Base-by-base conservation (phyloP, 2,797 vertebrate genomes). In the Fratercula arctica region DNA sequence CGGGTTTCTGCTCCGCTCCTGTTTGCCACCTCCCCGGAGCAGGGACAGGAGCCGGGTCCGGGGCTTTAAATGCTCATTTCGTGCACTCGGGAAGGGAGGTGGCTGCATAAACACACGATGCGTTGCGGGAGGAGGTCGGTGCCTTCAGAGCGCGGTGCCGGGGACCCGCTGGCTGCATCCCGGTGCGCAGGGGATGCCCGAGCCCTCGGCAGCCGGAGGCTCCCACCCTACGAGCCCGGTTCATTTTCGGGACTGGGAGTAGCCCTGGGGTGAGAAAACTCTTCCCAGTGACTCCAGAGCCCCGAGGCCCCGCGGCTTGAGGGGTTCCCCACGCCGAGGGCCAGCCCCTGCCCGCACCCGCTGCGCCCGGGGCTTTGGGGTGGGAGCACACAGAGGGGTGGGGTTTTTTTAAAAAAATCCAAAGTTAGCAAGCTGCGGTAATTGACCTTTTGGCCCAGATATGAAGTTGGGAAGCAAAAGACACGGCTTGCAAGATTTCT, bases 371-470 rank as follows among this genome's bases (percentile, higher is more conserved):
- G 16, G 10, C 3, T 61, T 23, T 53, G 43, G 18, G 54, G 5
- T 33, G 64, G 64, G n/a, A 78, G 24, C 35, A 1, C 5, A 1
- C 7, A 57, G 63, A 45, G 60, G 37, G 0, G 9, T 9, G 46
- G 21, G 21, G 37, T 56, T 25, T 70, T 66, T 61, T 51, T 13
- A 51, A 28, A 51, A 64, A 46, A 63, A 54, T 33, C 75, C 67
- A 28, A 41, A 35, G 53, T 80, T 85, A 80, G 76, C 37, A 48
- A 88, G 33, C 41, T 31, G 70, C 74, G 24, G 82, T 41, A 60
- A 83, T 88, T 91, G 96, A 93, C 96, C 95, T 73, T 96, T 81
- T 92, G 91, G 80, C 92, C 91, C 82, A 97, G 75, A 59, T 97
- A 89, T 84, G 89, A 96, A 95, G 90, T 79, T 73, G 79, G 83